These are phyloP conservation scores for Andrena camellia DNA, from an alignment of 2,888 invertebrate genomes.

Conservation along the genomic window DNA sequence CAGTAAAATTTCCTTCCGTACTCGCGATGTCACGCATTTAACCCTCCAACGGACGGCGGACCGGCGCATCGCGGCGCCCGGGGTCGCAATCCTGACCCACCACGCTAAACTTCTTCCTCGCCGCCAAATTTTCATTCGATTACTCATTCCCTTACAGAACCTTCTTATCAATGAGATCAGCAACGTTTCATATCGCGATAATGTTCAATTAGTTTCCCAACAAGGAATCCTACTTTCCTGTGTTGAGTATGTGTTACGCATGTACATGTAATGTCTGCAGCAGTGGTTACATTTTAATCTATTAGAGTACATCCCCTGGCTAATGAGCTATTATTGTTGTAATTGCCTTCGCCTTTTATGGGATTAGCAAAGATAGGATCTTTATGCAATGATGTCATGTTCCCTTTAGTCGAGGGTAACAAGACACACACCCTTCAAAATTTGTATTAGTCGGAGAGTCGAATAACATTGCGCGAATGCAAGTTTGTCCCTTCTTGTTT, in stretches of 20 bases:
- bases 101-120: background rate
- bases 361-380: background rate
- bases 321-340: background rate
- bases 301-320: background rate
- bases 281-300: background rate
- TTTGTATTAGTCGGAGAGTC: background rate
- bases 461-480: background rate
- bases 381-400: background rate
- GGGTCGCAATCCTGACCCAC: constrained; percentile 19
- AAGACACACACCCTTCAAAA: background rate
- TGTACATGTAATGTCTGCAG: background rate
- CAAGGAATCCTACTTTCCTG: background rate
- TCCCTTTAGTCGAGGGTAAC: background rate
- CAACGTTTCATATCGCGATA: background rate
- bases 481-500: background rate
- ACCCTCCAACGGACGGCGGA: constrained; percentile 19
- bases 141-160: background rate
- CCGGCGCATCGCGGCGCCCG: constrained; percentile 5
- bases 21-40: constrained; percentile 43
- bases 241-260: background rate
- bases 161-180: background rate
- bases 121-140: background rate
- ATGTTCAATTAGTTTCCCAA: background rate
- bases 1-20: constrained; percentile 33
- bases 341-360: background rate